Base-by-base conservation (phyloP, 2,113 vertebrate genomes). In the Balaeniceps rex region DNA sequence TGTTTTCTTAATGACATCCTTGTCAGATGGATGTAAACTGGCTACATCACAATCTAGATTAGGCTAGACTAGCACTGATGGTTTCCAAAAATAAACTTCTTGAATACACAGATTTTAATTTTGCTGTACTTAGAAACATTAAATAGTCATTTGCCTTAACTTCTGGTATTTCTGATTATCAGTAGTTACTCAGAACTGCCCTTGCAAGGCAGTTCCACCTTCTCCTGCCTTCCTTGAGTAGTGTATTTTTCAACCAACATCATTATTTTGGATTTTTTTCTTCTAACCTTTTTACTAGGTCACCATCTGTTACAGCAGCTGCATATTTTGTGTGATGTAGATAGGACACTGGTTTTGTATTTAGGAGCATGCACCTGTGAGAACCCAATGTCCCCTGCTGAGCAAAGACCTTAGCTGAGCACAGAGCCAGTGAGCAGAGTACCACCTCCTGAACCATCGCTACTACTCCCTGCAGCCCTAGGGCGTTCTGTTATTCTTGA, bases 261-360 rank as follows among this genome's bases (percentile, higher is more conserved):
- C 5, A 42, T 81, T 87, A 51, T 70, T 90, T 55, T 61, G 34
- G 23, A 36, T 81, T 91, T 95, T 96, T 95, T 88, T 63, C 60
- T 82, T 38, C 22, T 91, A 60, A 78, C 54, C 58, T 96, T 95
- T 70, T 60, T 74, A 63, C n/a, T 51, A 78, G 82, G 71, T 90
- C 75, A 77, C 87, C 58, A 57, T 95, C 90, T 96, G 85, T 93
- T 93, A 72, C 6, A 88, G 93, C 54, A 94, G 92, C 84, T 95
- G 82, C 29, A 58, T 92, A 26, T 91, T 74, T 85, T 66, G 11
- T 85, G 34, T 77, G 63, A 93, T 69, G 78, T 29, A 90, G 78
- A 26, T 10, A 54, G 19, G 78, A 70, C 17, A 9, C 7, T 82
- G 31, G 3, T 64, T 87, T 61, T 74, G 29, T 69, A 19, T 77